Base-by-base conservation (phyloP, 2,797 vertebrate genomes). In the Rousettus madagascariensis region DNA sequence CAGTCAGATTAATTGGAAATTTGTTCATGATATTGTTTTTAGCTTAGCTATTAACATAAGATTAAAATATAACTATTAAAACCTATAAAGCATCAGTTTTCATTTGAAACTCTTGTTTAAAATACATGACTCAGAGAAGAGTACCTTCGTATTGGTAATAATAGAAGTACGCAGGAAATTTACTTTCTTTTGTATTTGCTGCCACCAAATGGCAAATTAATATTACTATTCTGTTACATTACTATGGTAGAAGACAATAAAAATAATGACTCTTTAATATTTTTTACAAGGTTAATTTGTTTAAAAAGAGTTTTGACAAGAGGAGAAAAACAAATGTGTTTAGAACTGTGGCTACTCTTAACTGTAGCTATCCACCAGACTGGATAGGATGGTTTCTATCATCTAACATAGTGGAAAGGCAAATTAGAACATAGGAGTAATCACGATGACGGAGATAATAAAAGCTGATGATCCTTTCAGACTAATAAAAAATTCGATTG, bases 201-300 rank as follows among this genome's bases (percentile, higher is more conserved):
- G 95, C 97, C 96, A 93, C 97, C 94, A 86, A 83, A 74, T 97
- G 97, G 95, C 83, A 88, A 43, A 84, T 65, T 94, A 71, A 41
- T 59, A 88, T 86, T 87, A 68, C 68, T 41, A n/a, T 24, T 86
- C 22, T 92, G 10, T 92, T 87, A 63, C 2, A 43, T 68, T 75
- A 61, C 5, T 78, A 28, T 20, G 33, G 30, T 95, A 89, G 72
- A 28, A 28, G n/a, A 26, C 46, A 16, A 26, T 69, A 75, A 63
- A 93, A 91, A 33, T 91, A 82, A 46, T 91, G 16, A 15, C 16
- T 11, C 33, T 85, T 59, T 91, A 92, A 43, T 91, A 69, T 63
- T 95, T 80, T 91, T 83, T 75, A 66, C 19, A 16, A 63, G 20
- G 2, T 91, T 78, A 75, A 86, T 88, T 91, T 74, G 26, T 82